Base-by-base conservation (phyloP, 1,140 invertebrate genomes). In the Palaemon carinicauda region DNA sequence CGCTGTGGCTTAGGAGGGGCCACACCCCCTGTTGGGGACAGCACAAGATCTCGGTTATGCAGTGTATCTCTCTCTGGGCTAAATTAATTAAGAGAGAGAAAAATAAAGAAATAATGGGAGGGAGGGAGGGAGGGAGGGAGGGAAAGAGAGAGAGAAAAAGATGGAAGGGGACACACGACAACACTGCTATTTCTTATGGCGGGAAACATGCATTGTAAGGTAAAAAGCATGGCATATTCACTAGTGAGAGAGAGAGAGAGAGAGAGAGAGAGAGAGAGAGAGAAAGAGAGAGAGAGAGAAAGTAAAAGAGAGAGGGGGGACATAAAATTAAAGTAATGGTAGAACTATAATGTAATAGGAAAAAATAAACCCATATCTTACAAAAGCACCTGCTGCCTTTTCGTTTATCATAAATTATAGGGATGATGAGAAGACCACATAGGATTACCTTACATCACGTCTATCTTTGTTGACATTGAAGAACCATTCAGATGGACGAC, bases 1-100 rank as follows among this genome's bases (percentile, higher is more conserved):
- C 81, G 81, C 81, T 82, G 81, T 14, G 81, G 81, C 33, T 82
- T 82, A 19, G 81, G 80, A 71, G 81, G 81, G 15, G 81, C 81
- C 69, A 33, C 81, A 51, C 81, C 81, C 69, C 69, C 69, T 15
- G 81, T 71, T 82, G 81, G 33, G 51, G 53, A 82, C 33, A 82
- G 60, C 81, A 82, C 41, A 74, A 82, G 52, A 82, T 33, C 41
- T 41, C 41, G 7, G 41, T 41, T 41, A 41, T 41, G 41, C 41
- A 41, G 41, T 41, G 41, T 41, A 41, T 41, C 41, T 41, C 41
- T 41, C 41, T 41, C 41, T 41, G 41, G 41, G 41, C 41, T 41
- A 60, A 21, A 60, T 21, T 60, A 21, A 60, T 21, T 60, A 24
- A 60, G 10, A 41, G 33, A 31, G 19, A 50, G 41, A 33, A n/a